These are phyloP conservation scores for Microcebus griseorufus DNA, from an alignment of 2,113 vertebrate genomes.

Conservation along the genomic window DNA sequence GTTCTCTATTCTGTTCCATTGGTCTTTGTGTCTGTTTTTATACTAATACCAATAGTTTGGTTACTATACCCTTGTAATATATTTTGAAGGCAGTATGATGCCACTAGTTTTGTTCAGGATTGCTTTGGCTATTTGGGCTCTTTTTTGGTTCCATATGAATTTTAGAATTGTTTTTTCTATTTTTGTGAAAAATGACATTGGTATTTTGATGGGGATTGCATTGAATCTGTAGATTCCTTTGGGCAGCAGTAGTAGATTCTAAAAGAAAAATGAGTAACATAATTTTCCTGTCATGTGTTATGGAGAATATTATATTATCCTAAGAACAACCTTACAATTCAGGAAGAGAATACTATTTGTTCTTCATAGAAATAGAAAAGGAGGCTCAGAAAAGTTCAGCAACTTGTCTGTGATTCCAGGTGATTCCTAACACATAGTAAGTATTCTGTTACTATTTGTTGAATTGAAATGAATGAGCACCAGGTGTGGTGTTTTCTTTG, in stretches of 20 bases:
- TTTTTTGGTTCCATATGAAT: neutral
- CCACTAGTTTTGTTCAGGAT: neutral
- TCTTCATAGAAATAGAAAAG: neutral
- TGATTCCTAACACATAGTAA: neutral
- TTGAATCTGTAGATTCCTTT: neutral
- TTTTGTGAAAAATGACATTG: neutral
- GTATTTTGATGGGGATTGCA: neutral
- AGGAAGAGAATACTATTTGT: neutral
- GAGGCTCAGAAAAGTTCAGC: neutral
- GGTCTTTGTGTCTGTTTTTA: neutral
- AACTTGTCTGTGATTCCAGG: conserved; percentile 23
- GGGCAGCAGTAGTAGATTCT: neutral
- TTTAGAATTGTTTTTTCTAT: neutral
- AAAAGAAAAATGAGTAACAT: conserved; percentile 2
- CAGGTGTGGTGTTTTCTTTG: neutral
- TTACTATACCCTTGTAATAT: neutral
- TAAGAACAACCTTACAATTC: neutral
- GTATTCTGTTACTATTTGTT: neutral
- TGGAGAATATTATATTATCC: neutral
- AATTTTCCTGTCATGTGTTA: neutral
- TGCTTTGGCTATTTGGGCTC: neutral
- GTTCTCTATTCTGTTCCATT: neutral
- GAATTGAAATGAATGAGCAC: conserved; percentile 9
- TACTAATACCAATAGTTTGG: neutral
- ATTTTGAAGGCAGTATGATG: neutral